Evolutionary conservation across 2,113 vertebrate genomes (phyloP), one percentile per base, ranked within the genome.

Genomic region (Oenanthe oenanthe): DNA sequence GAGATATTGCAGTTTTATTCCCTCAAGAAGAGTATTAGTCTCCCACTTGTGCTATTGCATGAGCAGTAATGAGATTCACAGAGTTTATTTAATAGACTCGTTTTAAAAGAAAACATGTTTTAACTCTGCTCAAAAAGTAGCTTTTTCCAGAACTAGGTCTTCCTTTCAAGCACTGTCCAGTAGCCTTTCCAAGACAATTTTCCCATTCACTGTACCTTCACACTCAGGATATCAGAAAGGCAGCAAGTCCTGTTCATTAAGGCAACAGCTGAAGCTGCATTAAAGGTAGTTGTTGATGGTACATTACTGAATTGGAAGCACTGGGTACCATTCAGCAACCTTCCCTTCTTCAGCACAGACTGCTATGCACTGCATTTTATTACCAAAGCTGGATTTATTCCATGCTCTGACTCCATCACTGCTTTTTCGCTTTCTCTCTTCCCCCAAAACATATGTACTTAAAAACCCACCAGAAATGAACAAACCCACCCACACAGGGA

Each of bases 391-490:
- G 84, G 80, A 68, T 68, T 85, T 79, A 65, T 84, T 57, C 80
- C 93, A 92, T 34, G 62, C 26, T 92, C 89, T 85, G 89, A 91
- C 57, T 89, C 79, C 85, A 85, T 89, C 77, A 43, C 61, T 61
- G 48, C 48, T 85, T 87, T 93, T 92, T 72, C 13, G 65, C 74
- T 85, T 92, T 92, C 78, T 85, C 88, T 81, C 88, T 95, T 94
- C 93, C 95, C 81, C 88, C 88, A 92, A 88, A 95, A 92, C 93
- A 92, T 83, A 90, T 76, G 82, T 54, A 80, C 75, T 77, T 80
- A 54, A 76, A 85, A 95, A 62, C 81, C 58, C 70, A 95, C 32
- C 88, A 96, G 85, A 89, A 94, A 87, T 48, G 40, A 93, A 88
- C 72, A 97, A 93, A 70, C 40, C 51, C 92, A 90, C 91, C 91